These are phyloP conservation scores for Anthophora plumipes DNA, from an alignment of 2,888 invertebrate species.

Conservation along the genomic window DNA sequence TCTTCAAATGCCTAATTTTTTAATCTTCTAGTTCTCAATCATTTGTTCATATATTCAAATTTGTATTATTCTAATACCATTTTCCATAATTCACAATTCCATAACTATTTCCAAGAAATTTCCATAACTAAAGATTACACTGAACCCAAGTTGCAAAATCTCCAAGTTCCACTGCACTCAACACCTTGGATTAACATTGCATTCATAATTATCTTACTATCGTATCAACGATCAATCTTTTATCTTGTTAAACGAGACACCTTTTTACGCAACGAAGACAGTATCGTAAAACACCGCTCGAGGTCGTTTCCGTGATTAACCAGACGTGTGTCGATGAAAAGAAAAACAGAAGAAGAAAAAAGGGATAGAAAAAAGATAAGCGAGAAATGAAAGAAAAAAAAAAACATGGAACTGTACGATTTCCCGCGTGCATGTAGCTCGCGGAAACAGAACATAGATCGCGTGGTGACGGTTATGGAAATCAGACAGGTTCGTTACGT, in stretches of 20 bases:
- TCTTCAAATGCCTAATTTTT: no score
- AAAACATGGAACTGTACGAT: constrained; percentile 11
- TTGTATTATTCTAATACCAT: no score
- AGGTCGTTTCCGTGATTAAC: constrained; percentile 17
- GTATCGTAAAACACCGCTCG: background rate
- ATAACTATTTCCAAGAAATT: background rate
- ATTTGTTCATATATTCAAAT: no score
- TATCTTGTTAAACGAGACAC: background rate
- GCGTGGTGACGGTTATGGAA: constrained; percentile 45
- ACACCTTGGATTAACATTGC: background rate
- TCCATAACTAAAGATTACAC: background rate
- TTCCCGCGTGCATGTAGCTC: background rate
- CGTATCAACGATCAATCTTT: background rate
- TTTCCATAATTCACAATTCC: no score
- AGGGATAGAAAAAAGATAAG: no score
- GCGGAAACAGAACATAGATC: constrained; percentile 31
- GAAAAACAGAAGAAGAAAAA: no score
- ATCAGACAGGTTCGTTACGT: constrained; percentile 50
- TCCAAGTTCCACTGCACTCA: background rate
- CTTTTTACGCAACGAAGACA: background rate
- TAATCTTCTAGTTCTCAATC: no score
- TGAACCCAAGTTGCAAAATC: background rate
- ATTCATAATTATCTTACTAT: background rate
- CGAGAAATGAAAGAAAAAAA: constrained; percentile 7
- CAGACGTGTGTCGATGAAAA: no score